These are phyloP conservation scores for Styela plicata DNA, from an alignment of 23 tunicate species.

Conservation along the genomic window DNA sequence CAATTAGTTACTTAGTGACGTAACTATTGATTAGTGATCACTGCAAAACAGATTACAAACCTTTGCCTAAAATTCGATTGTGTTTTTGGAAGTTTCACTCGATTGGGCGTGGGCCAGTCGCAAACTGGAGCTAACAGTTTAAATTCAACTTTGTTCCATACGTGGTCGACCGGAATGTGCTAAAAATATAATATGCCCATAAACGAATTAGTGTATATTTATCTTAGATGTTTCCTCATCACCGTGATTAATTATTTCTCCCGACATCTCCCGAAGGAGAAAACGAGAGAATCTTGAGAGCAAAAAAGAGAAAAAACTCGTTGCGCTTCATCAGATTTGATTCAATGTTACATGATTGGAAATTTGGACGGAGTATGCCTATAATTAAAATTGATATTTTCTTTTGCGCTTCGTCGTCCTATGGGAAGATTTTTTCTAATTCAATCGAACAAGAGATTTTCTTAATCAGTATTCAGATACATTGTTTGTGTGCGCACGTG, in stretches of 20 bases:
- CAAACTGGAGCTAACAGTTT: too few relatives aligned
- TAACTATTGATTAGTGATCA: background rate
- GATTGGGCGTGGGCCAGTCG: too few relatives aligned
- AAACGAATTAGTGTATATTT: background rate
- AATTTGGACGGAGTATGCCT: background rate
- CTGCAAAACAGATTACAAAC: background rate
- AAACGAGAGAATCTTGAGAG: background rate
- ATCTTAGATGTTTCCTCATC: background rate
- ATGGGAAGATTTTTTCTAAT: background rate
- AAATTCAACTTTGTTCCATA: too few relatives aligned
- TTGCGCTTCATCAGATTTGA: background rate
- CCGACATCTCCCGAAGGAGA: background rate
- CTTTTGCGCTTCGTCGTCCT: background rate
- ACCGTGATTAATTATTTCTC: background rate
- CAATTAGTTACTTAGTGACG: background rate
- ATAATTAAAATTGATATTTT: background rate
- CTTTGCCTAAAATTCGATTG: background rate
- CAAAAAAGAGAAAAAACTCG: background rate
- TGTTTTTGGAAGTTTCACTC: too few relatives aligned
- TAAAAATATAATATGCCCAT: too few relatives aligned
- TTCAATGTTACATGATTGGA: background rate
- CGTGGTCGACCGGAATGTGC: too few relatives aligned
- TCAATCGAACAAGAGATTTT: background rate
- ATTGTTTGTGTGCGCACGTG: background rate
- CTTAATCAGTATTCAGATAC: background rate